Evolutionary conservation across 2,113 vertebrate species (phyloP).

Genomic region (Mastomys coucha): DNA sequence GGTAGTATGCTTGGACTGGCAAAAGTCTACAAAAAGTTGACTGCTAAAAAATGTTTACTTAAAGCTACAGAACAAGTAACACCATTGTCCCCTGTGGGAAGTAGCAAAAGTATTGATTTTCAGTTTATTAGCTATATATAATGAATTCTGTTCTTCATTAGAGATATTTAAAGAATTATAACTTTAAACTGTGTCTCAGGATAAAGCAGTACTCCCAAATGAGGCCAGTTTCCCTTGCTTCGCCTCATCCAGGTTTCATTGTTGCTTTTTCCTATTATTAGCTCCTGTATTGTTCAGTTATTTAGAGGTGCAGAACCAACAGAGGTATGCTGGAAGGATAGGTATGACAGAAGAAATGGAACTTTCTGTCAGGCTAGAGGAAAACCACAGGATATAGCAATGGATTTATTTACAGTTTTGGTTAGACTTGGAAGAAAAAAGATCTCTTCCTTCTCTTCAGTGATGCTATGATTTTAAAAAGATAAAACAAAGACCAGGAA

Average conservation of each 20-base stretch:
- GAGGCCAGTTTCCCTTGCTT: not conserved
- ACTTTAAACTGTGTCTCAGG: constrained; percentile 18
- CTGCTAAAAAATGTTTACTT: not conserved
- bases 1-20: not conserved
- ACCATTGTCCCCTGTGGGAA: not conserved
- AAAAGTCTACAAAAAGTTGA: not conserved
- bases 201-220: not conserved
- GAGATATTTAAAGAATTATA: not conserved
- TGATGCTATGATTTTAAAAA: not conserved
- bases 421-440: not conserved
- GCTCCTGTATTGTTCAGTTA: not conserved
- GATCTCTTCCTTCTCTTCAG: not conserved
- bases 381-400: not conserved
- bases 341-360: not conserved
- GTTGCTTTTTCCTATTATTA: not conserved
- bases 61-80: not conserved
- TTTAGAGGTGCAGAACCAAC: not conserved
- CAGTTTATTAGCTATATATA: not conserved
- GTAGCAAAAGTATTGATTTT: not conserved
- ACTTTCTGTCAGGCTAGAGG: not conserved
- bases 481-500: not conserved
- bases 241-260: not conserved
- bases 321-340: not conserved
- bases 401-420: not conserved
- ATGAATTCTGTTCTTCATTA: not conserved